A percentile compares a stretch with the other conserved stretches of the same genome.
phyloP scores from a whole-genome alignment of 1,140 invertebrate genomes.

The Musca vetustissima region DNA sequence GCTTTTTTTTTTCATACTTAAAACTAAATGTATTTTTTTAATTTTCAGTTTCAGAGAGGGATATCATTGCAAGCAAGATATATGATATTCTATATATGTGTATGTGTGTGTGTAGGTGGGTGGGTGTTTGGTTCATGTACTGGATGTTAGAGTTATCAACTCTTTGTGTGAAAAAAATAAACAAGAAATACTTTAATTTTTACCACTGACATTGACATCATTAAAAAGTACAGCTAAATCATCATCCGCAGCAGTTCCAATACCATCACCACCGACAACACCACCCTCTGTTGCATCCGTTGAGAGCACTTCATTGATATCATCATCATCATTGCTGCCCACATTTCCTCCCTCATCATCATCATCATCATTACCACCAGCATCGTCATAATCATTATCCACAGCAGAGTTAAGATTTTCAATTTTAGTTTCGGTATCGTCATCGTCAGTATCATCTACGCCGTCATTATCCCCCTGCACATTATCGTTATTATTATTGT shows the following conservation, averaged over 20 bases:
- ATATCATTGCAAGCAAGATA: too few relatives aligned
- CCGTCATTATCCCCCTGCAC: too few relatives aligned
- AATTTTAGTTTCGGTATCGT: too few relatives aligned
- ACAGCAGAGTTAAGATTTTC: too few relatives aligned
- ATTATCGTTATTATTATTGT: too few relatives aligned
- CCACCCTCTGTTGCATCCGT: neutral
- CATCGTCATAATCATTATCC: too few relatives aligned
- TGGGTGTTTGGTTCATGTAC: too few relatives aligned
- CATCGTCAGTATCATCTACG: too few relatives aligned
- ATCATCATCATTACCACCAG: too few relatives aligned
- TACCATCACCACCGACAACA: conserved; percentile 1
- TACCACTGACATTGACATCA: conserved; percentile 6
- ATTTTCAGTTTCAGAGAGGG: too few relatives aligned
- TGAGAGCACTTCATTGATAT: neutral
- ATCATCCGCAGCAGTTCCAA: neutral
- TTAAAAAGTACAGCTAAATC: neutral
- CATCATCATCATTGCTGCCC: neutral
- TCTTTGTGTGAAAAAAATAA: neutral
- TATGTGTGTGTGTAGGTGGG: neutral
- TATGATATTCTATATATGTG: neutral
- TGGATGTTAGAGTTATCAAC: neutral
- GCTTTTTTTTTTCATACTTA: neutral
- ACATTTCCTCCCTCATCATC: neutral
- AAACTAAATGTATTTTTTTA: too few relatives aligned
- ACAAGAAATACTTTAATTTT: neutral